A percentile compares a stretch with the other conserved stretches of the same genome.
These are phyloP conservation scores for Rhynchophorus ferrugineus DNA, from an alignment of 1,140 invertebrate species.

Conservation along the genomic window DNA sequence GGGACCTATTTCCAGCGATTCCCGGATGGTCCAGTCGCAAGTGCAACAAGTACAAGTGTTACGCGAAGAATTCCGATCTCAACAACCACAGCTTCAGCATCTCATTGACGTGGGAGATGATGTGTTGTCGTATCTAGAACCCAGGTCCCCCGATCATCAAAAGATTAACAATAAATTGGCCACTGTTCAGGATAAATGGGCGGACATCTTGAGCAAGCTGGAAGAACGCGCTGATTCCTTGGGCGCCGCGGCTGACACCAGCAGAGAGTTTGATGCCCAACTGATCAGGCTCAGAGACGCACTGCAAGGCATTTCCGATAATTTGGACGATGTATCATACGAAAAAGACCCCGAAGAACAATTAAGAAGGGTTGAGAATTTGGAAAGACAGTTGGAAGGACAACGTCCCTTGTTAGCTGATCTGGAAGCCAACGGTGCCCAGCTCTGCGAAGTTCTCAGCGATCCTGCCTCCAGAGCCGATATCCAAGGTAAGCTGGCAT, in stretches of 20 bases:
- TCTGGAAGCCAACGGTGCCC: constrained; percentile 76
- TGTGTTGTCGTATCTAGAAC: constrained; percentile 63
- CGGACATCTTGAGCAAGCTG: constrained; percentile 67
- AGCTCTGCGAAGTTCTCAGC: constrained; percentile 81
- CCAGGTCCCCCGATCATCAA: constrained; percentile 64
- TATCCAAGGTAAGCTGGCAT: constrained; percentile 79
- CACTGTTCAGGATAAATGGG: constrained; percentile 68
- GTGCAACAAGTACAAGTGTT: constrained; percentile 90
- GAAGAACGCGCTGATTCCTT: constrained; percentile 77
- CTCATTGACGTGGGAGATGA: constrained; percentile 72
- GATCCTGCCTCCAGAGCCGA: constrained; percentile 85
- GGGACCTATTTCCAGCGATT: constrained; percentile 90
- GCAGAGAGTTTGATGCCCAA: constrained; percentile 83
- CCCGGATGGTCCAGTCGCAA: constrained; percentile 89
- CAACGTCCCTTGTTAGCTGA: constrained; percentile 80
- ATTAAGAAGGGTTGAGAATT: constrained; percentile 73
- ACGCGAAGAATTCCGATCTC: constrained; percentile 84
- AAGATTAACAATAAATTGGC: constrained; percentile 59
- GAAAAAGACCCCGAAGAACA: constrained; percentile 83
- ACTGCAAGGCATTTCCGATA: constrained; percentile 76
- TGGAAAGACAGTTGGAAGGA: constrained; percentile 81
- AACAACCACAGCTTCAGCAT: constrained; percentile 82
- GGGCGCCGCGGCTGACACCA: constrained; percentile 80
- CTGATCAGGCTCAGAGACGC: constrained; percentile 71
- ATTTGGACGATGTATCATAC: constrained; percentile 72